phyloP scores from a whole-genome alignment of 92 coral and sea anemone species.

The Isaurus tuberculatus region DNA sequence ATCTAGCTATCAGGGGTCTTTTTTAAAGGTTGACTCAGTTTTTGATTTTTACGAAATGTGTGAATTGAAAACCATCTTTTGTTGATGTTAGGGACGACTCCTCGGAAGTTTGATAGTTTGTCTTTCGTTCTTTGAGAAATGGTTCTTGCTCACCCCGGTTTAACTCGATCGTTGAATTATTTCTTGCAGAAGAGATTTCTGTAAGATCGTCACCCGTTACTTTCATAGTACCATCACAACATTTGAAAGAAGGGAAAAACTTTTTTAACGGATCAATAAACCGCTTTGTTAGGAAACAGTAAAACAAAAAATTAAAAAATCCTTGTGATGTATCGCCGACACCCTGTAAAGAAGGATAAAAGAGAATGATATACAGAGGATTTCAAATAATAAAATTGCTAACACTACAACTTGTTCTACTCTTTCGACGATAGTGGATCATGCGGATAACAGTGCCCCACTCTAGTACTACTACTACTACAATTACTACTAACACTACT shows the following conservation, averaged over 20 bases:
- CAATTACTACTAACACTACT: too few relatives aligned
- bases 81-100: neutral
- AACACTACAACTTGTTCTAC: too few relatives aligned
- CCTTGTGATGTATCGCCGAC: constrained; percentile 16
- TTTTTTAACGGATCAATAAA: neutral
- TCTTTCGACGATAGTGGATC: too few relatives aligned
- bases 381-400: too few relatives aligned
- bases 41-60: too few relatives aligned
- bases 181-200: neutral
- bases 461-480: too few relatives aligned
- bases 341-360: neutral
- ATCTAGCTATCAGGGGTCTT: too few relatives aligned
- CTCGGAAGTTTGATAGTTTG: constrained; percentile 20
- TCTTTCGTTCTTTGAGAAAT: constrained; percentile 19
- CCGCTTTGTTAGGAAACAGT: constrained; percentile 30
- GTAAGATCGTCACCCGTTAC: constrained; percentile 13
- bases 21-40: too few relatives aligned
- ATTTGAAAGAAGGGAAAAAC: neutral
- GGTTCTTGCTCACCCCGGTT: constrained; percentile 22
- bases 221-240: neutral
- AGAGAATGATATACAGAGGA: too few relatives aligned
- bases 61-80: too few relatives aligned
- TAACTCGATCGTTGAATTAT: constrained; percentile 21
- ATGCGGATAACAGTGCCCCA: too few relatives aligned
- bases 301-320: constrained; percentile 28